phyloP scores from a whole-genome alignment of 2,797 vertebrate genomes.

The Carduelis carduelis region DNA sequence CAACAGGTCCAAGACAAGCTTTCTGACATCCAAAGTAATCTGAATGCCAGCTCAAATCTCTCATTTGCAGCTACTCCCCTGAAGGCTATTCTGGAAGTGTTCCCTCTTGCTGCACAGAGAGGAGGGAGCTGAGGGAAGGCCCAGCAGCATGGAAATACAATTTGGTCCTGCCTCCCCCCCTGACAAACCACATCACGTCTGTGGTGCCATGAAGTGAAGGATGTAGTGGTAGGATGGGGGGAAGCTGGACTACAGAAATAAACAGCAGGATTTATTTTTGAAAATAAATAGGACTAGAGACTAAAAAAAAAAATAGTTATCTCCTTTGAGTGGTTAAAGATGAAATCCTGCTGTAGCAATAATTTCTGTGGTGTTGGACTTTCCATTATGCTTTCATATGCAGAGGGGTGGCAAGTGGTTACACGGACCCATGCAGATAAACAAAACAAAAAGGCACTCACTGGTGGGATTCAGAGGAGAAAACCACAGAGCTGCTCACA shows the following conservation, averaged over 20 bases:
- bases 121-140: not conserved
- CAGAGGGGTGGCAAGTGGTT: not conserved
- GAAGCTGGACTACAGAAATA: not conserved
- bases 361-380: not conserved
- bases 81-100: not conserved
- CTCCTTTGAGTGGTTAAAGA: not conserved
- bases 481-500: not conserved
- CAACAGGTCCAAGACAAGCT: not conserved
- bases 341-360: not conserved
- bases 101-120: accelerated
- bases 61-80: not conserved
- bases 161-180: not conserved
- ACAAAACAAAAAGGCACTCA: not conserved
- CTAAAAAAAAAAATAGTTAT: too few relatives aligned
- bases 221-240: not conserved
- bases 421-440: not conserved
- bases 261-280: not conserved
- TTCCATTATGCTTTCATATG: not conserved
- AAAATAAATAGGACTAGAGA: not conserved
- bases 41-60: not conserved
- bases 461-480: not conserved
- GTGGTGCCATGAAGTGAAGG: accelerated
- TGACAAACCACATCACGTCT: not conserved
- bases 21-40: not conserved
- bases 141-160: not conserved